These are phyloP conservation scores for Ellobius talpinus DNA, from an alignment of 2,113 vertebrate species.

Conservation along the genomic window DNA sequence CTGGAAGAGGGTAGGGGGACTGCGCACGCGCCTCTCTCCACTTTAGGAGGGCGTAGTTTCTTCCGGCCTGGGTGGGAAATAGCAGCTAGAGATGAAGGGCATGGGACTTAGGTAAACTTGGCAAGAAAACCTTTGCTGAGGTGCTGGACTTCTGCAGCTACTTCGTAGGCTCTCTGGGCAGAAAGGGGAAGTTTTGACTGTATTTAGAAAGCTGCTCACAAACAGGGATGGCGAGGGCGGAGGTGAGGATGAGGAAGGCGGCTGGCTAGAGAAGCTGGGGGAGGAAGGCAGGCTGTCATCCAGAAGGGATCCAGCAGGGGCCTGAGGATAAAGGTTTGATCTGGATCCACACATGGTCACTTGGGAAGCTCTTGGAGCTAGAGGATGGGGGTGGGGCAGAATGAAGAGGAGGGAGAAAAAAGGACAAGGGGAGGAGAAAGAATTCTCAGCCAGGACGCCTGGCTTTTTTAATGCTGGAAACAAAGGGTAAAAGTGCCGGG, in stretches of 20 bases:
- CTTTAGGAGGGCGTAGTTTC: neutral
- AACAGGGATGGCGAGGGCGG: conserved; percentile 42
- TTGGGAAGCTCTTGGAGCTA: conserved; percentile 40
- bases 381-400: neutral
- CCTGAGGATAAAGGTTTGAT: conserved; percentile 47
- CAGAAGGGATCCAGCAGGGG: conserved; percentile 32
- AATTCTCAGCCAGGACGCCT: conserved; percentile 9
- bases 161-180: neutral
- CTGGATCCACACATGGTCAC: conserved; percentile 54
- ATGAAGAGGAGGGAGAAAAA: neutral
- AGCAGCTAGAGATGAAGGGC: neutral
- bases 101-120: conserved; percentile 40
- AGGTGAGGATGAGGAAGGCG: neutral
- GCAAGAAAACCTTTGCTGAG: conserved; percentile 47
- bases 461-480: conserved; percentile 52
- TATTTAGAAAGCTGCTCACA: conserved; percentile 72
- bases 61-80: neutral
- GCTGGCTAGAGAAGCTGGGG: neutral
- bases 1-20: neutral
- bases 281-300: neutral
- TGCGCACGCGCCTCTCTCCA: neutral
- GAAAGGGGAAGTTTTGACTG: conserved; percentile 76
- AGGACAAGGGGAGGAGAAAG: neutral
- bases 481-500: neutral
- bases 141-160: conserved; percentile 65